phyloP scores from a whole-genome alignment of 2,113 vertebrate species.

The Dipodomys stephensi region DNA sequence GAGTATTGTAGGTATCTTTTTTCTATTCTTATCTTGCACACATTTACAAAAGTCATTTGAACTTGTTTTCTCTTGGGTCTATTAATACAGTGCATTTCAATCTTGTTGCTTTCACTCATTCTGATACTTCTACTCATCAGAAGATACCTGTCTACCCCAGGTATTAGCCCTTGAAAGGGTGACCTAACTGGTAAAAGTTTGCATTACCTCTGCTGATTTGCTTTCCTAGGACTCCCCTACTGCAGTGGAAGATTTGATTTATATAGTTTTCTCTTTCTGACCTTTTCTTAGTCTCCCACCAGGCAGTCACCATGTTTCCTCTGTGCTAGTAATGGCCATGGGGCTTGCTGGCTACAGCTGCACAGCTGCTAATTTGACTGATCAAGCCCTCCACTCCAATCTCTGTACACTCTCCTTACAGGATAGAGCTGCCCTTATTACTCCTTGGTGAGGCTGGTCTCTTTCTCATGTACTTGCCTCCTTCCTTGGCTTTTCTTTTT shows the following conservation, averaged over 20 bases:
- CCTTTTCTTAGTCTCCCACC: neutral
- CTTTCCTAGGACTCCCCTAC: neutral
- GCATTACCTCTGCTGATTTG: neutral
- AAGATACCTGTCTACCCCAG: neutral
- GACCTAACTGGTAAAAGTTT: neutral
- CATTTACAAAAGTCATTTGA: slow-evolving; percentile 32
- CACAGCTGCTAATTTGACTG: too few species aligned
- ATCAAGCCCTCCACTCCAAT: neutral
- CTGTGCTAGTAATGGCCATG: neutral
- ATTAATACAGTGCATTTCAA: slow-evolving; percentile 4
- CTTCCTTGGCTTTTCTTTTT: neutral
- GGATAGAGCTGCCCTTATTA: neutral
- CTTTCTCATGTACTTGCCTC: neutral
- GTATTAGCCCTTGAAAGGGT: neutral
- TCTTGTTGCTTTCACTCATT: neutral
- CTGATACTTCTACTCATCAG: neutral
- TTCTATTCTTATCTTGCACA: neutral
- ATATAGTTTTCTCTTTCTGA: neutral
- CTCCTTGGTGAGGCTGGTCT: neutral
- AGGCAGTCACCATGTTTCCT: neutral
- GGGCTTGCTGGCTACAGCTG: too few species aligned
- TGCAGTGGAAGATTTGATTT: neutral
- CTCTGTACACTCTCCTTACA: too few species aligned
- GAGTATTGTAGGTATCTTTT: neutral
- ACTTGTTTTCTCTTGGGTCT: slow-evolving; percentile 38